Evolutionary conservation across 2,888 invertebrate species (phyloP), one percentile per base, ranked within the genome.

Genomic region (Synanthedon vespiformis): DNA sequence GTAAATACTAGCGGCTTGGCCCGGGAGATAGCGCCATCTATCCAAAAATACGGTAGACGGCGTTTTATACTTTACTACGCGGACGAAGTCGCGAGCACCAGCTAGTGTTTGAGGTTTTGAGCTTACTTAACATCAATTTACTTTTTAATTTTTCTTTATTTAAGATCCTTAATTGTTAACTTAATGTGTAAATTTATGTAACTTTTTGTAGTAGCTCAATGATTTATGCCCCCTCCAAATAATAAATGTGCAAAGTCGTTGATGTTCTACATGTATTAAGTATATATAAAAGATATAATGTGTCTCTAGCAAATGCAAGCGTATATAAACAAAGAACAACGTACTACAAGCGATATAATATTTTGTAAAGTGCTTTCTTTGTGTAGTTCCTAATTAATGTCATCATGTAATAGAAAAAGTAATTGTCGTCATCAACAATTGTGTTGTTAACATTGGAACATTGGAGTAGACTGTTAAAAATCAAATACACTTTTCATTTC

Each of bases 401-500:
- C 12, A 54, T 22, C 12, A 54, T 22, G 48, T 58, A 57, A 8
- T 4, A n/a, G 44, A 5, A 44, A 44, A 11, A 44, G 8, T 13
- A 13, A 13, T 41, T n/a, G 6, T 13, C 5, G 2, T 44, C 6
- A 44, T 44, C 6, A 13, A 13, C n/a, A n/a, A n/a, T n/a, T n/a
- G 8, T 44, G 44, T n/a, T 44, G 44, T 13, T 13, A 13, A 10
- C 11, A 13, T 44, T 44, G 5, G 44, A 12, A 58, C 60, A 59
- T 61, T 58, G 71, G 70, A 75, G 73, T 75, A 76, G 73, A 77
- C 72, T 68, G 69, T 64, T 56, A 58, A 60, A 62, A 60, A 63
- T 49, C 50, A 16, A 22, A 51, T 67, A 64, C 60, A 77, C 78
- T 80, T 80, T 83, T 75, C 77, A 80, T 81, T 80, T 69, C 70